These are phyloP conservation scores for Paedocypris micromegethes DNA, from an alignment of 2,797 vertebrate species.

Conservation along the genomic window DNA sequence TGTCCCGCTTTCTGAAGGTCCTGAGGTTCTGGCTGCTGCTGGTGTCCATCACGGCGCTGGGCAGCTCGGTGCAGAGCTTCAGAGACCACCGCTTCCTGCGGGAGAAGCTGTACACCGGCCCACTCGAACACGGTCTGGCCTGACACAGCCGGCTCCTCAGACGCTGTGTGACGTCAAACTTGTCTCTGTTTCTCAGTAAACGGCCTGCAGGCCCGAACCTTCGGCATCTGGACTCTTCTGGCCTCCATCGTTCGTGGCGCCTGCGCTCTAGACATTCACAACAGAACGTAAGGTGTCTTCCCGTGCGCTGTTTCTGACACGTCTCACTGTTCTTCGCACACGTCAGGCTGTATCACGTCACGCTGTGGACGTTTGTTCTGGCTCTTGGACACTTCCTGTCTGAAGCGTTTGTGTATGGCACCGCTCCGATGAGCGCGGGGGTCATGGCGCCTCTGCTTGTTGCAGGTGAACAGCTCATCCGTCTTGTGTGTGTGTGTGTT, in stretches of 20 bases:
- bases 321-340: not conserved
- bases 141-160: slow-evolving; percentile 37
- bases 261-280: slow-evolving; percentile 93
- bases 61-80: slow-evolving; percentile 92
- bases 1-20: slow-evolving; percentile 90
- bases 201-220: slow-evolving; percentile 91
- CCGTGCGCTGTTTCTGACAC: too few relatives aligned
- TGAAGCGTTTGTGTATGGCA: slow-evolving; percentile 86
- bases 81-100: slow-evolving; percentile 90
- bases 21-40: slow-evolving; percentile 92
- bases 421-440: slow-evolving; percentile 85
- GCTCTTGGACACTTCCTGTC: slow-evolving; percentile 91
- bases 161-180: not conserved
- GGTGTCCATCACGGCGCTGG: slow-evolving; percentile 88
- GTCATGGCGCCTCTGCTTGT: slow-evolving; percentile 93
- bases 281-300: slow-evolving; percentile 75
- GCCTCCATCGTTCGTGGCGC: slow-evolving; percentile 88
- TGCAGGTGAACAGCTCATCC: slow-evolving; percentile 76
- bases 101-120: slow-evolving; percentile 90
- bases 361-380: slow-evolving; percentile 89
- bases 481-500: not conserved
- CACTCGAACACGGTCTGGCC: slow-evolving; percentile 77
- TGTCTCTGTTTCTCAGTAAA: slow-evolving; percentile 71
- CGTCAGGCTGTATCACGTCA: slow-evolving; percentile 86
- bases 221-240: slow-evolving; percentile 92